Conservation (phyloP, 2,113 vertebrate species). For the Alectura lathami region DNA sequence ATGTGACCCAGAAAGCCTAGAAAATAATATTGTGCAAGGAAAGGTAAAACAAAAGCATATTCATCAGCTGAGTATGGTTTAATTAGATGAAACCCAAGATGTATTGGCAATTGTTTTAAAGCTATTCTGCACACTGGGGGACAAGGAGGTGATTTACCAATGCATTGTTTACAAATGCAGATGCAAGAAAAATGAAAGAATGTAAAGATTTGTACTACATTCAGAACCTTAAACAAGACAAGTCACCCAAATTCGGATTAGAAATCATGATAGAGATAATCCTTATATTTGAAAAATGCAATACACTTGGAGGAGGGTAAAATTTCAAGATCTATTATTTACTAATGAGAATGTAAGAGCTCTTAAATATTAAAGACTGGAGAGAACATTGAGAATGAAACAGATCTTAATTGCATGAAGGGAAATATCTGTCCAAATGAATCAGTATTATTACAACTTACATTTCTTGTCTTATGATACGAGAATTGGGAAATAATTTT, state of each 20-base stretch:
- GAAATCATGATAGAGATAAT: conserved; percentile 9
- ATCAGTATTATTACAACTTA: background rate
- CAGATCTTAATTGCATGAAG: background rate
- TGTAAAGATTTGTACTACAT: background rate
- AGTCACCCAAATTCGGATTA: background rate
- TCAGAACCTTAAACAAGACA: background rate
- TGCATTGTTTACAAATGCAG: background rate
- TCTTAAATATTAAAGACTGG: background rate
- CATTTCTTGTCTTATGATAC: background rate
- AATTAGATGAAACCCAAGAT: conserved; percentile 14
- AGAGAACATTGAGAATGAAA: background rate
- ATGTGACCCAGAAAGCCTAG: background rate
- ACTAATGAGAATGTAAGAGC: background rate
- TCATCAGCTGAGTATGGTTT: background rate
- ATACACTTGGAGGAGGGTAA: background rate
- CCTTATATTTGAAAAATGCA: background rate
- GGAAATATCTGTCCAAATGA: background rate
- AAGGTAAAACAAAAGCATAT: background rate
- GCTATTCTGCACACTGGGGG: background rate
- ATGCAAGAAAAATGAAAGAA: background rate
- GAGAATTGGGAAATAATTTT: conserved; percentile 22
- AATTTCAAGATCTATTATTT: conserved; percentile 15
- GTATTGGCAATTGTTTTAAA: background rate
- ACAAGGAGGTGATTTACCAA: conserved; percentile 6
- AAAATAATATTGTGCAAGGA: background rate